These are phyloP conservation scores for Bombus cullumanus DNA, from an alignment of 1,140 invertebrate genomes.

Conservation along the genomic window DNA sequence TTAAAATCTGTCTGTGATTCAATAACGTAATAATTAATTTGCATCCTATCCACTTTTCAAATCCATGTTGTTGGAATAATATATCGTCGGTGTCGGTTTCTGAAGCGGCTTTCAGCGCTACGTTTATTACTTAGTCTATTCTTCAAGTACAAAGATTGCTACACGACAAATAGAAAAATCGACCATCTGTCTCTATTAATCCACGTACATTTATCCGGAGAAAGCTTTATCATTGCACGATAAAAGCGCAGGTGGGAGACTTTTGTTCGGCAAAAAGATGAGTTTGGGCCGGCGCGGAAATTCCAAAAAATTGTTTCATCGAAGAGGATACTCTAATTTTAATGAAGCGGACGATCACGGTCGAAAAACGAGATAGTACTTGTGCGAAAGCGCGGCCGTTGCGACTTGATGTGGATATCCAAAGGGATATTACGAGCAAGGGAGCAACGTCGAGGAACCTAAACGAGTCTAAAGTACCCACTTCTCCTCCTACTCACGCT, in stretches of 20 bases:
- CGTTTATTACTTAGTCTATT: too few relatives aligned
- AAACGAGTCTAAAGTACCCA: constrained; percentile 46
- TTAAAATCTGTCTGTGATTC: background rate
- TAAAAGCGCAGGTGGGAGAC: too few relatives aligned
- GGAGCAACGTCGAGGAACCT: constrained; percentile 43
- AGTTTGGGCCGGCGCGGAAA: too few relatives aligned
- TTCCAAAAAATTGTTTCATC: background rate
- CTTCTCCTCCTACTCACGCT: constrained; percentile 42
- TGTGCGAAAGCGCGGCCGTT: constrained; percentile 6
- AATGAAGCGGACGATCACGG: constrained; percentile 24
- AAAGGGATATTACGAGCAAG: constrained; percentile 46
- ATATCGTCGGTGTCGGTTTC: too few relatives aligned
- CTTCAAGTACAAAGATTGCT: too few relatives aligned
- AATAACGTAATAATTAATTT: background rate
- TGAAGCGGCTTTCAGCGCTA: too few relatives aligned
- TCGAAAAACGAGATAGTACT: constrained; percentile 31
- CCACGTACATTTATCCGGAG: background rate
- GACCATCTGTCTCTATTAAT: constrained; percentile 3
- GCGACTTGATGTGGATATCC: constrained; percentile 28
- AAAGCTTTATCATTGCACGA: background rate
- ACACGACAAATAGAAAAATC: background rate
- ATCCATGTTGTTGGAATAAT: too few relatives aligned
- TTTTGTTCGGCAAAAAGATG: background rate
- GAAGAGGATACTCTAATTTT: constrained; percentile 1
- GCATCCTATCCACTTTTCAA: background rate